A percentile compares a stretch with the other conserved stretches of the same genome.
These are phyloP conservation scores for Ambastaia sidthimunki DNA, from an alignment of 2,797 vertebrate genomes.

Conservation along the genomic window DNA sequence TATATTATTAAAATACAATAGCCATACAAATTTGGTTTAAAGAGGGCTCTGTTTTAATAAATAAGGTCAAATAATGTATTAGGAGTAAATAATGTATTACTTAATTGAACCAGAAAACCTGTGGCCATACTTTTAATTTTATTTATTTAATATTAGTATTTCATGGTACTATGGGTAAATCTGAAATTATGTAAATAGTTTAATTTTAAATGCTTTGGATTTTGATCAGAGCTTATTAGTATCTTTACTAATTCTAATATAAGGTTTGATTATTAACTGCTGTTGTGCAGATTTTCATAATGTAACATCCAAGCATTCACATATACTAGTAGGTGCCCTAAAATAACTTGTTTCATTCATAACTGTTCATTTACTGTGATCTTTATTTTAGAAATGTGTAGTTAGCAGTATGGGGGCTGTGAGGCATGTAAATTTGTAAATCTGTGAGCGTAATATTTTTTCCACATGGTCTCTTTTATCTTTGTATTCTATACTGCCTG, in stretches of 20 bases:
- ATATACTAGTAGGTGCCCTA: no score
- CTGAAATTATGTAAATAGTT: constrained; percentile 65
- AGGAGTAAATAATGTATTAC: constrained; percentile 76
- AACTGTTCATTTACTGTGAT: no score
- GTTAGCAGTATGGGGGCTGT: constrained; percentile 23
- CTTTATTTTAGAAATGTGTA: neutral
- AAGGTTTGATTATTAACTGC: neutral
- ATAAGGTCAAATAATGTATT: constrained; percentile 60
- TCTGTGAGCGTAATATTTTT: constrained; percentile 79
- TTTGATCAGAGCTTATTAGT: constrained; percentile 53
- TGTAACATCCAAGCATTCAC: no score
- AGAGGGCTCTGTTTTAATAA: constrained; percentile 49
- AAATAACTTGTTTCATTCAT: no score
- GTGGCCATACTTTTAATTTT: constrained; percentile 69
- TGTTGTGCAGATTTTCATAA: no score
- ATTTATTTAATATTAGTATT: no score
- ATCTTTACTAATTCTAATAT: no score
- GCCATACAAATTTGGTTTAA: constrained; percentile 61
- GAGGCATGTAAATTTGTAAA: constrained; percentile 70
- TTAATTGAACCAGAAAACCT: constrained; percentile 73
- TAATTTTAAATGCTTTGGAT: constrained; percentile 65
- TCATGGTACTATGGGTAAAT: constrained; percentile 69
- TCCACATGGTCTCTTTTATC: constrained; percentile 72
- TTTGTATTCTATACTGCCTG: constrained; percentile 68
- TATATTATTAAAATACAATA: no score